Base-by-base conservation (phyloP, 1,140 invertebrate genomes). In the Neotoxoptera formosana region DNA sequence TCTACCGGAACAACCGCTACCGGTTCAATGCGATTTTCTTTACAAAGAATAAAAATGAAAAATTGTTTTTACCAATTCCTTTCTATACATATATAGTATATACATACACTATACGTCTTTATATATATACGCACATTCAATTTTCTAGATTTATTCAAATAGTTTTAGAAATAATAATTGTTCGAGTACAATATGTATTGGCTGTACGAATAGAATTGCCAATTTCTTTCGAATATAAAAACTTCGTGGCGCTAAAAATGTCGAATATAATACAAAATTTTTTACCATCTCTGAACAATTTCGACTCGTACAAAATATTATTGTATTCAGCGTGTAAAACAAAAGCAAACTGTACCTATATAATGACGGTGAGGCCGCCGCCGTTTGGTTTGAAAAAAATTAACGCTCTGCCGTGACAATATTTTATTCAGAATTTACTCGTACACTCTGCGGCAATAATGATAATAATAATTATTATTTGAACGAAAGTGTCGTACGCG, bases 401-500 rank as follows among this genome's bases (percentile, higher is more conserved):
- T 51, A 53, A 34, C n/a, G 48, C 34, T 25, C 14, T 56, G 4
- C 30, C 47, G 3, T 89, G 7, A 34, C 48, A 53, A 56, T 34
- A 88, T 53, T 87, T 56, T 53, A 53, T 21, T 23, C 34, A 6
- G 87, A 56, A 56, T 56, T 34, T 36, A 25, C 21, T 17, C n/a
- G 47, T n/a, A 47, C 83, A 90, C 9, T 41, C 9, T 41, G 41
- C 41, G 4, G 1, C 4, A 41, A 41, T 41, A 41, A 41, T 41
- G 4, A 41, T 41, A 41, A 41, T 41, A 41, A 41, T 41, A 41
- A 41, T 92, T 36, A 93, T 53, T 34, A 48, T 51, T 51, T 30
- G 48, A 93, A 93, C 76, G 91, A 93, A 93, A 93, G 91, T 45
- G 36, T n/a, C n/a, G n/a, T 67, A n/a, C 60, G n/a, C n/a, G n/a